Evolutionary conservation across 2,113 vertebrate genomes (phyloP), one percentile per base, ranked within the genome.

Genomic region (Caranx melampygus): DNA sequence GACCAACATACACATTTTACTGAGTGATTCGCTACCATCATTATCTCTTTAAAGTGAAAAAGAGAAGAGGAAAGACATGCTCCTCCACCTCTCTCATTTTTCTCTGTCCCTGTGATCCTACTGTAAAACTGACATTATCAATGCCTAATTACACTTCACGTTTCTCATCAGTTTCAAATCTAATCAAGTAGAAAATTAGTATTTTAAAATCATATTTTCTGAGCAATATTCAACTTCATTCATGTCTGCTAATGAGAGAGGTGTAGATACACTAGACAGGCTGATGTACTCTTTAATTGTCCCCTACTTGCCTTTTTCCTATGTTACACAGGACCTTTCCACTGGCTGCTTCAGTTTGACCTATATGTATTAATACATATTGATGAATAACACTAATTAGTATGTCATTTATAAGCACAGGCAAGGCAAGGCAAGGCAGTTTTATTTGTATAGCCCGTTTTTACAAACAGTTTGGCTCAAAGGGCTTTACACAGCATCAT

Each of bases 111-210:
- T 35, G 16, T 49, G 20, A 45, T 74, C 84, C 72, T 6, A 65
- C 65, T 76, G 64, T 74, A 78, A 78, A 59, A 66, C 80, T 80
- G 79, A 82, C 75, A 85, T 91, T 91, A 92, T 83, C 78, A 65
- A 86, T 49, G 89, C 85, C 79, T 87, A 93, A 94, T 94, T 93
- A 90, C 33, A 4, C 89, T 92, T 87, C 55, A 72, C 83, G 73
- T 86, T 91, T 87, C 89, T 91, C 87, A 90, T 93, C 90, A 90
- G 67, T 81, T 85, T 88, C 49, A 83, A 81, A 91, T 90, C 77
- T 89, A 93, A 91, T 92, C 92, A 92, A 81, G 87, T 63, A 79
- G 90, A 92, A 92, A 91, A 94, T 92, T 63, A 85, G 90, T 90
- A 88, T 92, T 90, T 92, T 66, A 86, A 78, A 92, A 84, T 87